A percentile compares a stretch with the other conserved stretches of the same genome.
Evolutionary conservation across 2,113 vertebrate species (phyloP).

Genomic region (Oryzias curvinotus): DNA sequence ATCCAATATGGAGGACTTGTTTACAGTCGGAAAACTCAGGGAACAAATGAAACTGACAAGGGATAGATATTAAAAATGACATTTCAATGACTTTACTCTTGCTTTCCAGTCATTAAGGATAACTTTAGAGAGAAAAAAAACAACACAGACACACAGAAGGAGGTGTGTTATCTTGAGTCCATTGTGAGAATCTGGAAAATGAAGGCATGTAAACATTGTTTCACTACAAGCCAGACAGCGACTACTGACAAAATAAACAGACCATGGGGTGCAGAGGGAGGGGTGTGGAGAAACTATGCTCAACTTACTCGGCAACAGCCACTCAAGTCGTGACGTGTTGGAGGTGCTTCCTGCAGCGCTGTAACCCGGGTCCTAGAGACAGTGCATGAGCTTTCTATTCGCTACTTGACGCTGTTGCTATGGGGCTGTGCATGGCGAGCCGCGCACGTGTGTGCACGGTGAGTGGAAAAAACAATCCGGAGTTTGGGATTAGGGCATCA

Average conservation of each 20-base stretch:
- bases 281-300: slow-evolving; percentile 65
- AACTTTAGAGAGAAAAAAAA: too few species aligned
- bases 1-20: slow-evolving; percentile 19
- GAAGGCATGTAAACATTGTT: slow-evolving; percentile 60
- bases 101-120: not conserved
- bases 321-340: slow-evolving; percentile 78
- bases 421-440: slow-evolving; percentile 71
- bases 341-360: slow-evolving; percentile 78
- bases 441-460: slow-evolving; percentile 59
- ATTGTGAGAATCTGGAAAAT: slow-evolving; percentile 10
- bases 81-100: not conserved
- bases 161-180: not conserved
- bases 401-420: slow-evolving; percentile 84
- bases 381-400: slow-evolving; percentile 82
- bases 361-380: slow-evolving; percentile 82
- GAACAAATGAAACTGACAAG: not conserved
- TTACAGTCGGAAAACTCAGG: slow-evolving; percentile 19
- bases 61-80: not conserved
- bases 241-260: slow-evolving; percentile 74
- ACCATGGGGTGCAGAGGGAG: slow-evolving; percentile 54
- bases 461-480: slow-evolving; percentile 67
- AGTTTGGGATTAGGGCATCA: slow-evolving; percentile 61
- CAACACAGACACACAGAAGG: slow-evolving; percentile 3
- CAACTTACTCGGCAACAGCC: slow-evolving; percentile 84
- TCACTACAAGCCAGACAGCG: slow-evolving; percentile 64